Base-by-base conservation (phyloP, 1,140 invertebrate species). In the Thaumatotibia leucotreta region DNA sequence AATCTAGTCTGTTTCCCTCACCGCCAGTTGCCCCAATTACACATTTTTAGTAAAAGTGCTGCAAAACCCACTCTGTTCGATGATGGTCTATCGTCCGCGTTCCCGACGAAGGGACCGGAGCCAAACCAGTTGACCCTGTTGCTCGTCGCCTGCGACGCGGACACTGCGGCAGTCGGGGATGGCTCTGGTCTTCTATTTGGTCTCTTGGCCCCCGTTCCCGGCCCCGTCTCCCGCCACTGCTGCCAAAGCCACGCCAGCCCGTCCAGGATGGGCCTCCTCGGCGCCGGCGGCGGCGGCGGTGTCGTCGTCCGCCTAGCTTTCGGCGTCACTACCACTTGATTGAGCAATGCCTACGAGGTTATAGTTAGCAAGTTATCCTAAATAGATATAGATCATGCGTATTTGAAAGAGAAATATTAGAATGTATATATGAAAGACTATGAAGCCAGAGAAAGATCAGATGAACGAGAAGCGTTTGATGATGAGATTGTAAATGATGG, bases 271-370 rank as follows among this genome's bases (percentile, higher is more conserved):
- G 92, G 92, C 61, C 92, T 79, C 14, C 88, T 63, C 5, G 82
- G 86, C 29, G 89, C n/a, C 22, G 88, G 84, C 29, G 84, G 83
- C 14, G 83, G 83, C 8, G 84, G 78, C 29, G 80, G 72, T 61
- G 86, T 87, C 20, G 86, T 88, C 20, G 80, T 83, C 27, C 89
- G 78, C 69, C 84, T 80, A 61, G 84, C 73, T 74, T 91, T 91
- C 69, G 91, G 90, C 65, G 90, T 91, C 74, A 92, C 90, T 77
- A 91, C 84, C 81, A 92, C 91, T 91, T 92, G 91, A 79, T 92
- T 91, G 64, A 92, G 85, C 81, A 92, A 88, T 77, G 90, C 91
- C 91, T 92, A 90, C 76, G 79, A 83, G 74, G 79, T 88, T 84
- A 86, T 69, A 87, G 77, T 83, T 80, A 79, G 64, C 65, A 77